Evolutionary conservation across 1,140 invertebrate genomes (phyloP), one percentile per base, ranked within the genome.

Genomic region (Bombus polaris): DNA sequence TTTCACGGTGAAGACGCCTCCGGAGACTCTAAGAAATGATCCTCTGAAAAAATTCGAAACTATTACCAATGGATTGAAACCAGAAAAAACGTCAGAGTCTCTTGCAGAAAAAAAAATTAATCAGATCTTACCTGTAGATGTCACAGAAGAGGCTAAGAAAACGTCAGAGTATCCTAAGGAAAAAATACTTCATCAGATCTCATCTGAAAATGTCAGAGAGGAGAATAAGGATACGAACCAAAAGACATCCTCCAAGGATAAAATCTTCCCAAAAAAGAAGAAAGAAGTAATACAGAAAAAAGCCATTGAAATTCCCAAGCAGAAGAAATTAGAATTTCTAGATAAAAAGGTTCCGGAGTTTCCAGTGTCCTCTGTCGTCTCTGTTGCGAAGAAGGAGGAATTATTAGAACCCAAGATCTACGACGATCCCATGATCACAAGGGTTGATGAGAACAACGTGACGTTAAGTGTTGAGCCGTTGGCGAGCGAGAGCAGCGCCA

Each of bases 1-100:
- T 68, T 88, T 95, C 12, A 95, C 94, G n/a, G 70, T 95, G 71
- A 95, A 90, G 53, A 90, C 91, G 35, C 89, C 92, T 10, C 73
- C 47, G 3, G 89, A 91, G 12, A 80, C 85, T 3, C 12, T 65
- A 73, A 87, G 8, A 28, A 80, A 13, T 25, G 74, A 84, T 62
- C 89, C 47, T 65, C 78, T 87, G 22, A 70, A 83, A 25, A 47
- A 28, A 12, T 5, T 76, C 5, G 37, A 86, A 2, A 53, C 9
- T 9, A 10, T 83, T 0, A 22, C 32, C 8, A 62, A 57, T 4
- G 37, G 47, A 10, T 10, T 59, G 1, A 22, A 13, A 1, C 0
- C 22, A 5, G 39, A 13, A 9, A 0, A 44, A 15, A 42, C 2
- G 42, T 57, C 68, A 28, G 66, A 35, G 47, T 68, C 78, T 44